Base-by-base conservation (phyloP, 2,797 vertebrate genomes). In the Phaenicophaeus curvirostris region DNA sequence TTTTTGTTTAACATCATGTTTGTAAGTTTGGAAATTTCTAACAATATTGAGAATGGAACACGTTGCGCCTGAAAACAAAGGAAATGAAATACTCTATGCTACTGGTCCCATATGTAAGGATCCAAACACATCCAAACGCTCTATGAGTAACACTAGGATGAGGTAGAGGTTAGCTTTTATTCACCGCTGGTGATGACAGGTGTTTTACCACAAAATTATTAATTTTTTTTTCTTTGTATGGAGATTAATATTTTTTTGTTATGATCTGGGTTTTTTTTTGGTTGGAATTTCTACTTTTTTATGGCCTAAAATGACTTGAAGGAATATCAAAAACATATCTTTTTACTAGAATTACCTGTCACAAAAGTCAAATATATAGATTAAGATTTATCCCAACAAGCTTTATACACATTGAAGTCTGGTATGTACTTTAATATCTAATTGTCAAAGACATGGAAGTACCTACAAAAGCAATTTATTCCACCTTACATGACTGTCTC, bases 331-430 rank as follows among this genome's bases (percentile, higher is more conserved):
- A 89, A 71, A 2, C 10, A 15, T 31, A 21, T 48, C 42, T 87
- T 93, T 89, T 88, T 88, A 50, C 57, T 61, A 78, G 50, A 90
- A 93, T 72, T 86, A 28, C 54, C 44, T 91, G 69, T 88, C 25
- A 4, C 41, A 54, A 25, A 90, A 94, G 21, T 77, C 37, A 77
- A 42, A 46, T 5, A 3, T 75, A 87, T 76, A 63, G 63, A 82
- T 48, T 54, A 72, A 88, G 69, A 88, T 91, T 93, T 93, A 90
- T 94, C 41, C 58, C 54, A 86, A 46, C 24, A 62, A 84, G 50
- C 27, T 81, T 68, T 80, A 76, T 67, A 25, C 27, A 86, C 66
- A 46, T 68, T 66, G 18, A 89, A 86, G 31, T 74, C 76, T 81
- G 33, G 30, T 58, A 27, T 84, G 46, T 62, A 62, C 55, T 81